Base-by-base conservation (phyloP, 2,888 invertebrate species). In the Protula sp. region DNA sequence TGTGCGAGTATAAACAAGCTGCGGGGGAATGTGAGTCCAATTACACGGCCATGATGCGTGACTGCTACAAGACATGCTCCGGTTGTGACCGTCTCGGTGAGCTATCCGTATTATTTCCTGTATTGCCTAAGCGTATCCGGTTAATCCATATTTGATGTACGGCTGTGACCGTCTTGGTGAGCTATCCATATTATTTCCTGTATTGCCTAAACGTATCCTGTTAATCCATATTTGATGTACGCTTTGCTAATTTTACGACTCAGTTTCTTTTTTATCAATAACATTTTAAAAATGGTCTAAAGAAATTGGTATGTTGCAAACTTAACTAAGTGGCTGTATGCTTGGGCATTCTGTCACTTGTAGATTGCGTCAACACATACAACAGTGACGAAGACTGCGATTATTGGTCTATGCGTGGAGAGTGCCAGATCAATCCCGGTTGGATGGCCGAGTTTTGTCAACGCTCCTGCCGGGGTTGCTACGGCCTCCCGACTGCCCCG, bases 21-120 rank as follows among this genome's bases (percentile, higher is more conserved):
- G 55, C 65, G 28, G 75, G 74, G 0, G 75, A 76, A 56, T 77
- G 77, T 59, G 66, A 70, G 27, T 69, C 69, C 22, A 76, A 75
- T 60, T 58, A 69, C 28, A 47, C 63, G 14, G 76, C 74, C 74
- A 77, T 77, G 76, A 56, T 61, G 2, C 59, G 61, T 19, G 63
- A 74, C 63, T 77, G 77, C 61, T 63, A 64, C 47, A 69, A 66
- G 30, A 69, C 75, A 0, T 76, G 76, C 38, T 38, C 38, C 9
- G 9, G 19, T 9, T 38, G 38, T 38, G 38, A 38, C 19, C 9
- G 9, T 14, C 38, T 38, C 9, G 38, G 38, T 38, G 19, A 38
- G 38, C n/a, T n/a, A n/a, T n/a, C n/a, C n/a, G n/a, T n/a, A n/a
- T n/a, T n/a, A n/a, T n/a, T n/a, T n/a, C n/a, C n/a, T n/a, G n/a